Base-by-base conservation (phyloP, 2,888 invertebrate genomes). In the Apotomis betuletana region DNA sequence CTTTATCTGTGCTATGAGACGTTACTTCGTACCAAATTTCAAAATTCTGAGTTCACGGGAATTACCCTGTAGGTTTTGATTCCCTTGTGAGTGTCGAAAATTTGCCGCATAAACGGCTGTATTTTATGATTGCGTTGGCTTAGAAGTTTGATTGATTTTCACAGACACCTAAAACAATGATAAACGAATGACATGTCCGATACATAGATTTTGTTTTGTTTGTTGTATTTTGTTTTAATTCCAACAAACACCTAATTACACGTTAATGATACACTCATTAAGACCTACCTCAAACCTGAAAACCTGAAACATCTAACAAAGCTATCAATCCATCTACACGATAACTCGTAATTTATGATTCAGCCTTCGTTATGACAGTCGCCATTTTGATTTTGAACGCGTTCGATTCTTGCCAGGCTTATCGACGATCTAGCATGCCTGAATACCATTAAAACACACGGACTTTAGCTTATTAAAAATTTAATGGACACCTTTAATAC, bases 271-370 rank as follows among this genome's bases (percentile, higher is more conserved):
- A 78, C 78, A 74, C 75, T 75, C 69, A 10, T 75, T 68, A 65
- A 70, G 13, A 63, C 63, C 52, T 41, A 55, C 64, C 55, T 69
- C 62, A 57, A 49, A 41, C 61, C 44, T 63, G 51, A 38, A 63
- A 63, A 38, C 36, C 2, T 54, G 51, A 59, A 59, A 13, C 10
- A 5, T 36, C 27, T 27, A n/a, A n/a, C 6, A 65, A 60, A 51
- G 65, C 65, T 61, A 70, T 67, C 55, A 67, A 49, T 60, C 51
- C 55, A 65, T 54, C 55, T 51, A 65, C 49, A 55, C 77, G 75
- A 77, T 74, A 78, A 75, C 80, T 80, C 82, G 79, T 83, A 82
- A 83, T 83, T 80, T 78, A 77, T 80, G 81, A 80, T 77, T 74
- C 80, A 81, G 75, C 80, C 80, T 80, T 81, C 77, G 74, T 77